Percentiles rank a stretch among this genome's conserved stretches.
phyloP scores from a whole-genome alignment of 2,797 vertebrate species.

The Hemitrygon akajei region DNA sequence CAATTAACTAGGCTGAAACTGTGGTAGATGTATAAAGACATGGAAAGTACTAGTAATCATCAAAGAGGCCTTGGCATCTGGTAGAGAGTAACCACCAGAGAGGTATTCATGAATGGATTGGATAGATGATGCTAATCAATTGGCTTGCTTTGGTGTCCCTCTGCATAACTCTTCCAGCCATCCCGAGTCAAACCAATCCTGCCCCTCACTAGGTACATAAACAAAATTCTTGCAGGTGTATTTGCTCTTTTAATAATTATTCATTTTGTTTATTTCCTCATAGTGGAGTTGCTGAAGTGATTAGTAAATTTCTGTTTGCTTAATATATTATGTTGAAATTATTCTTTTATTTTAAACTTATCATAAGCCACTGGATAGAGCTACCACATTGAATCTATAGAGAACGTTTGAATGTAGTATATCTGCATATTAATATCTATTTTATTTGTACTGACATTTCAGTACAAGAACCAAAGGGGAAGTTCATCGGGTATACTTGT shows the following conservation, averaged over 20 bases:
- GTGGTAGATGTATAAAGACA: not conserved
- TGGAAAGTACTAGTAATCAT: not conserved
- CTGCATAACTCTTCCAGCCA: not conserved
- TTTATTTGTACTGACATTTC: not conserved
- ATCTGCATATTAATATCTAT: too few relatives aligned
- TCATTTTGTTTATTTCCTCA: not conserved
- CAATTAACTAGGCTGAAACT: too few relatives aligned
- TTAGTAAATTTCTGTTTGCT: not conserved
- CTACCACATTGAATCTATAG: too few relatives aligned
- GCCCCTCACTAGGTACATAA: not conserved
- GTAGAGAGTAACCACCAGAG: not conserved
- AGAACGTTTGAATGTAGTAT: too few relatives aligned
- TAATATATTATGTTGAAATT: not conserved
- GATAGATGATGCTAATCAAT: not conserved
- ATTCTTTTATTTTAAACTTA: too few relatives aligned
- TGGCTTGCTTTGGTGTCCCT: not conserved
- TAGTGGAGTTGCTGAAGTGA: not conserved
- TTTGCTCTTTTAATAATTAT: not conserved
- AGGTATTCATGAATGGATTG: not conserved
- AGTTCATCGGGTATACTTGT: not conserved
- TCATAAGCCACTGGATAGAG: too few relatives aligned
- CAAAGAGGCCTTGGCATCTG: not conserved
- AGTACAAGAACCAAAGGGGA: not conserved
- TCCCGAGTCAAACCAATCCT: too few relatives aligned
- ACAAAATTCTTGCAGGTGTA: not conserved